phyloP scores from a whole-genome alignment of 2,888 invertebrate species.

The Tachina fera region DNA sequence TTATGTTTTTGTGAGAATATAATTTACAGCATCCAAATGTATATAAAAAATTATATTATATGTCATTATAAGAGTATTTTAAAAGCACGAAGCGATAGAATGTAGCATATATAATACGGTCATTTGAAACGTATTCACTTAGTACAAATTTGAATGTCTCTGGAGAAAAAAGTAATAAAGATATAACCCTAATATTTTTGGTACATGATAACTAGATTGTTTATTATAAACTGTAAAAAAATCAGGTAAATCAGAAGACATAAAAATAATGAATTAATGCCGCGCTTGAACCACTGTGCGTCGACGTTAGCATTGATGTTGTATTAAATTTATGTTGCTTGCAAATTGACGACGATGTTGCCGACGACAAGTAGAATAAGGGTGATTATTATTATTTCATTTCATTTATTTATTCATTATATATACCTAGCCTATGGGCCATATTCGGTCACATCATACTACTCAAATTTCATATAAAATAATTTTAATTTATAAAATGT shows the following conservation, averaged over 20 bases:
- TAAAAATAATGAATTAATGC: background rate
- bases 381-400: too few relatives aligned
- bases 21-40: background rate
- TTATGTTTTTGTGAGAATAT: too few relatives aligned
- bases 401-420: too few relatives aligned
- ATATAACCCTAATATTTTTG: conserved; percentile 24
- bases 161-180: conserved; percentile 15
- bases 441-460: too few relatives aligned
- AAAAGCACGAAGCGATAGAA: conserved; percentile 15
- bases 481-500: too few relatives aligned
- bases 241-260: background rate
- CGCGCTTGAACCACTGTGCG: too few relatives aligned
- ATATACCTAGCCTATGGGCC: too few relatives aligned
- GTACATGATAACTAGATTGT: background rate
- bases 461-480: too few relatives aligned
- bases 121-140: conserved; percentile 17
- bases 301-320: too few relatives aligned
- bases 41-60: background rate
- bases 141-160: background rate
- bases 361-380: too few relatives aligned
- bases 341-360: too few relatives aligned
- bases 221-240: conserved; percentile 5
- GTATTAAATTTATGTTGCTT: too few relatives aligned
- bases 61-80: conserved; percentile 7
- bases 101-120: conserved; percentile 6